Base-by-base conservation (phyloP, 2,113 vertebrate genomes). In the Pelecanoides urinatrix region DNA sequence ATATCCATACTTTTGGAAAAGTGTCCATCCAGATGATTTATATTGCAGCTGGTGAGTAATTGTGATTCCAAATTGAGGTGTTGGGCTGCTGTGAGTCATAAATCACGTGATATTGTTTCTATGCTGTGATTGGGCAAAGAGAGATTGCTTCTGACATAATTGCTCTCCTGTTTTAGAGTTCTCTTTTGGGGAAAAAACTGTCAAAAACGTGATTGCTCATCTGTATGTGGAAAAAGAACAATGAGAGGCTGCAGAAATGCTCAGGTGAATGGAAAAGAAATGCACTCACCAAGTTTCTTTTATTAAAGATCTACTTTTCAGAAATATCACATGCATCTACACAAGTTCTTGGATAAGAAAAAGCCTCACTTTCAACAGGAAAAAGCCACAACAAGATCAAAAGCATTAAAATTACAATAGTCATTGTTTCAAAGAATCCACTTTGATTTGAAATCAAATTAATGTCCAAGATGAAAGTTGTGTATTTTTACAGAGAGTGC, bases 21-120 rank as follows among this genome's bases (percentile, higher is more conserved):
- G 27, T 22, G 0, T 84, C 68, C 44, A 38, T 82, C 88, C 58
- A 74, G 56, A 59, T 88, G 73, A 95, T 77, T 92, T 91, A 66
- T 74, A 7, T 25, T 2, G 8, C 67, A 82, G 53, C 63, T 90
- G 77, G 53, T 42, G 68, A 86, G 83, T 36, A 88, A 70, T 36
- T 82, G 36, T 0, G 1, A 49, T 80, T 74, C 32, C 1, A 4
- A 88, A 32, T 55, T 0, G 1, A 42, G 36, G 42, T 80, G 74
- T 62, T 77, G 74, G 26, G 79, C 66, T 95, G 49, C 73, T 53
- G 50, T 4, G 20, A 82, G 61, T 55, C 32, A 32, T 61, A 86
- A 92, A 77, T 52, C 88, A 92, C 1, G 5, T 95, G 89, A 55
- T 79, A 18, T 20, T 62, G 32, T 47, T 77, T 38, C 63, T 86